Evolutionary conservation across 2,113 vertebrate species (phyloP), one percentile per base, ranked within the genome.

Genomic region (Rhynchopsitta pachyrhyncha): DNA sequence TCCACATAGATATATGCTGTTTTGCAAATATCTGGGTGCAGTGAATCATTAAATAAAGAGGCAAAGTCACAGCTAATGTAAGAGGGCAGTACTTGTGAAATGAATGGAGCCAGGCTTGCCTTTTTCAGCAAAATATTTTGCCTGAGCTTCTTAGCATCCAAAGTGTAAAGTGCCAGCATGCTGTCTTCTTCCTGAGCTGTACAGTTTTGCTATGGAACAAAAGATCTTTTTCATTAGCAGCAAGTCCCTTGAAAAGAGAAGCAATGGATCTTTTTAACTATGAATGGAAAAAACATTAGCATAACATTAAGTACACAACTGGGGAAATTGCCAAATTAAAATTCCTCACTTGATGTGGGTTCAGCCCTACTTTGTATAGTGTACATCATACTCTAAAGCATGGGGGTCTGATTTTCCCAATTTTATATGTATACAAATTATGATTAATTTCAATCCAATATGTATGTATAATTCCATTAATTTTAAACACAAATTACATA

Each of bases 81-180:
- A 88, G 90, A 94, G 47, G 70, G 62, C 31, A 86, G 68, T 46
- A 66, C 73, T 95, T 78, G 27, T 90, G 83, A 82, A 92, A 85
- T 86, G 69, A 95, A 96, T 89, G 60, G 66, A 91, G 11, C 17
- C 35, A 76, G 53, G 52, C 64, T 92, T 93, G 88, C 44, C 76
- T 90, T 96, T 95, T 95, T 86, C 80, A 95, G 80, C 35, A 93
- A 92, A 93, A 96, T 92, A 92, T 92, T 96, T 96, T 88, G 73
- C 73, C 77, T 88, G 69, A 91, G 90, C 17, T 78, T 88, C 92
- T 92, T 49, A 78, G 24, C 27, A 8, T 88, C 76, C 35, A 69
- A 64, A 84, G n/a, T 20, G 15, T 88, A 96, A 84, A 84, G 31
- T 92, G 27, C 35, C 80, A 86, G 90, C 86, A 86, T 75, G 69